phyloP scores from a whole-genome alignment of 2,888 invertebrate genomes.

The Anodontia alba region DNA sequence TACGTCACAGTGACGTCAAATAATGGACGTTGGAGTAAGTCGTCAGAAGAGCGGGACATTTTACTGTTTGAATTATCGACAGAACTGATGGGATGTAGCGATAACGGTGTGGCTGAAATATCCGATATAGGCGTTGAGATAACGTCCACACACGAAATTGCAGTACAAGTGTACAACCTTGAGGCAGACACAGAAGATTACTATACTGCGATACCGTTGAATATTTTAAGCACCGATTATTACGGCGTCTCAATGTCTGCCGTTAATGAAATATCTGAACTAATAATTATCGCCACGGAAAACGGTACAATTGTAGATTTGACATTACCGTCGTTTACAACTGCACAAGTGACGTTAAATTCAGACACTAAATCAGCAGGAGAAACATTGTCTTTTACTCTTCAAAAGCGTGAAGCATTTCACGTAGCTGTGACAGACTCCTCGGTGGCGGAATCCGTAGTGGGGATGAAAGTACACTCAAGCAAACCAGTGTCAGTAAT shows the following conservation, averaged over 20 bases:
- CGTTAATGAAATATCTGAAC: conserved; percentile 27
- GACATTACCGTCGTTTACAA: conserved; percentile 32
- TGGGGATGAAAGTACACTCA: conserved; percentile 32
- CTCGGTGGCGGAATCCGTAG: conserved; percentile 22
- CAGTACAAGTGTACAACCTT: conserved; percentile 39
- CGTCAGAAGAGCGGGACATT: conserved; percentile 8
- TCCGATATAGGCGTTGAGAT: conserved; percentile 43
- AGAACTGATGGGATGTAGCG: conserved; percentile 44
- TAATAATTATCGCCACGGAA: conserved; percentile 45
- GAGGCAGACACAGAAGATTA: conserved; percentile 36
- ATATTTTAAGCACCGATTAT: conserved; percentile 41
- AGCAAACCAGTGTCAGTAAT: conserved; percentile 40
- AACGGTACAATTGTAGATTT: conserved; percentile 32
- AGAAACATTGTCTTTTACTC: conserved; percentile 18
- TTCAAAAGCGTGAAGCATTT: conserved; percentile 33
- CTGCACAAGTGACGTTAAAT: conserved; percentile 15
- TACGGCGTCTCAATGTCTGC: conserved; percentile 25
- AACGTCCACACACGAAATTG: conserved; percentile 33
- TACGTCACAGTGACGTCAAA: conserved; percentile 36
- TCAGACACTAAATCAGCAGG: conserved; percentile 30
- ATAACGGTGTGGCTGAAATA: conserved; percentile 31
- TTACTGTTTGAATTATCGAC: conserved; percentile 10
- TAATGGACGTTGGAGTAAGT: background rate
- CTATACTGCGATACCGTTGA: conserved; percentile 45
- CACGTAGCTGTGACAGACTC: conserved; percentile 27